Evolutionary conservation across 1,140 invertebrate genomes (phyloP).

Genomic region (Lepidostoma basale): DNA sequence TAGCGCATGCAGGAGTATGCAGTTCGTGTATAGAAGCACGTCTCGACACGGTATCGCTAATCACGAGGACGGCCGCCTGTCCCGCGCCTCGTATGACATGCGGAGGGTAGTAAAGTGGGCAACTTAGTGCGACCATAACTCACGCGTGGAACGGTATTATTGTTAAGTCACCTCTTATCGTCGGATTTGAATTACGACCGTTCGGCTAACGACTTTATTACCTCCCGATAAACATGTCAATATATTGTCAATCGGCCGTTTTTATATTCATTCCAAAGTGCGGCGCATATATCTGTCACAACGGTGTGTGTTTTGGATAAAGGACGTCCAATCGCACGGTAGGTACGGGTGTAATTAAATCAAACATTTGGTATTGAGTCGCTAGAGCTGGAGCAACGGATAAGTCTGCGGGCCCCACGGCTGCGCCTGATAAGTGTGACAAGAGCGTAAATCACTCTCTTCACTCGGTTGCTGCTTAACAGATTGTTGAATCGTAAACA

Average conservation of each 20-base stretch:
- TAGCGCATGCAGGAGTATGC: neutral
- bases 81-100: slow-evolving; percentile 26
- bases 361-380: slow-evolving; percentile 18
- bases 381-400: slow-evolving; percentile 4
- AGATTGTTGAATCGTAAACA: no score
- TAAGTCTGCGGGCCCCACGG: no score
- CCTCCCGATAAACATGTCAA: slow-evolving; percentile 40
- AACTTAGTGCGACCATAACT: slow-evolving; percentile 39
- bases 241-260: slow-evolving; percentile 38
- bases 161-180: slow-evolving; percentile 38
- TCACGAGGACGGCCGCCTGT: slow-evolving; percentile 21
- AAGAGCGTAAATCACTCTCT: neutral
- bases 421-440: neutral
- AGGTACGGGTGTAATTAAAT: slow-evolving; percentile 14
- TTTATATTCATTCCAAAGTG: slow-evolving; percentile 8
- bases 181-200: slow-evolving; percentile 33
- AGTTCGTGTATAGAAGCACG: neutral
- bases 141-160: slow-evolving; percentile 37
- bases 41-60: neutral
- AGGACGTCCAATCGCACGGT: neutral
- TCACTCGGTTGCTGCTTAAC: no score
- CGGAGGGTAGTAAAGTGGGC: slow-evolving; percentile 32
- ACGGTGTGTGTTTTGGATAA: neutral
- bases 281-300: neutral
- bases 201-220: slow-evolving; percentile 36